Evolutionary conservation across 1,140 invertebrate species (phyloP).

Genomic region (Cotesia chilonis): DNA sequence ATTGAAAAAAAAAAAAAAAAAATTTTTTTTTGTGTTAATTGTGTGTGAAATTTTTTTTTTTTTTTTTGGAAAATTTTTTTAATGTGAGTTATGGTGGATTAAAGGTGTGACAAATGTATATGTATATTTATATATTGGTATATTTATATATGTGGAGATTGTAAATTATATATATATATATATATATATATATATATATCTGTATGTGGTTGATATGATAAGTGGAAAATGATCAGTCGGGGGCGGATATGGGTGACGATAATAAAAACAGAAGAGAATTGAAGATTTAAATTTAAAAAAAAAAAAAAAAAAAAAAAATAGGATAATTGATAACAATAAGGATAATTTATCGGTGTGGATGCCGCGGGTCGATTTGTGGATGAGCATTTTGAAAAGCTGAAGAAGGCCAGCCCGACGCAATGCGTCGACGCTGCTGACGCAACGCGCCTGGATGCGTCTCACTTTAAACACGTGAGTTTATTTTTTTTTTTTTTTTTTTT

Average conservation of each 20-base stretch:
- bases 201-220: no score
- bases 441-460: slow-evolving; percentile 68
- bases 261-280: no score
- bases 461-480: slow-evolving; percentile 65
- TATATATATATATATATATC: no score
- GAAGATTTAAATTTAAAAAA: no score
- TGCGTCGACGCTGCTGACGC: slow-evolving; percentile 68
- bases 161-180: neutral
- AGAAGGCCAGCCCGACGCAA: slow-evolving; percentile 67
- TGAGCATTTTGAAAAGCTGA: slow-evolving; percentile 64
- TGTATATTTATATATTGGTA: slow-evolving; percentile 1
- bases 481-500: neutral
- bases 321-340: neutral
- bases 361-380: slow-evolving; percentile 43
- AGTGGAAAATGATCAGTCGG: no score
- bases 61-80: no score
- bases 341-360: neutral
- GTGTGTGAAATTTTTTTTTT: no score
- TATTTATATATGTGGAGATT: neutral
- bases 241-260: no score
- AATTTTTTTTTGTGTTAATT: no score
- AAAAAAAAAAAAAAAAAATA: no score
- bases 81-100: no score
- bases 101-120: neutral
- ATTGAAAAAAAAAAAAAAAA: no score